These are phyloP conservation scores for Cheilosia scutellata DNA, from an alignment of 2,888 invertebrate genomes.

Conservation along the genomic window DNA sequence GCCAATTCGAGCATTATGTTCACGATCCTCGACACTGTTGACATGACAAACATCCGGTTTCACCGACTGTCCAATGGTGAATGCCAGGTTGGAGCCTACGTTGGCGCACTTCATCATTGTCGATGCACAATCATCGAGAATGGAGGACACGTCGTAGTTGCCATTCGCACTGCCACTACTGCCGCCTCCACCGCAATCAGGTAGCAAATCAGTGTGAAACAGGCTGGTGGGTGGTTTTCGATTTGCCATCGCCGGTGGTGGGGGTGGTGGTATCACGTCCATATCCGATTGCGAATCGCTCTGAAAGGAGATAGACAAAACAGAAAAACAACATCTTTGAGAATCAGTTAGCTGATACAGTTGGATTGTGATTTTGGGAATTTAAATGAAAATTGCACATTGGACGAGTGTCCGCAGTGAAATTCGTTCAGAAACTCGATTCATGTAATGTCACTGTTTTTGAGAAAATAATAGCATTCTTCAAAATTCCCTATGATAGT, in stretches of 20 bases:
- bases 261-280: slow-evolving; percentile 83
- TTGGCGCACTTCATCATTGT: slow-evolving; percentile 83
- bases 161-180: slow-evolving; percentile 24
- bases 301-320: slow-evolving; percentile 77
- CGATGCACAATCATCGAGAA: slow-evolving; percentile 83
- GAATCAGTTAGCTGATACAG: neutral
- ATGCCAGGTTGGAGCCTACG: slow-evolving; percentile 78
- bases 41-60: slow-evolving; percentile 80
- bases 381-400: slow-evolving; percentile 26
- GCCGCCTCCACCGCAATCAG: slow-evolving; percentile 55
- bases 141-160: slow-evolving; percentile 77
- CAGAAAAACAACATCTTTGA: slow-evolving; percentile 37
- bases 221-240: slow-evolving; percentile 78
- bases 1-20: slow-evolving; percentile 52
- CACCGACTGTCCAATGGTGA: slow-evolving; percentile 74
- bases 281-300: slow-evolving; percentile 82
- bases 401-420: neutral
- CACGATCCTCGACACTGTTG: slow-evolving; percentile 74
- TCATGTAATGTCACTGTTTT: neutral
- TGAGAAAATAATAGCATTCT: neutral
- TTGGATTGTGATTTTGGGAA: slow-evolving; percentile 15
- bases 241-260: slow-evolving; percentile 82
- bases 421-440: neutral
- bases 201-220: slow-evolving; percentile 66
- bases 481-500: no score